Evolutionary conservation across 2,888 invertebrate genomes (phyloP), one percentile per base, ranked within the genome.

Genomic region (Euproctis similis): DNA sequence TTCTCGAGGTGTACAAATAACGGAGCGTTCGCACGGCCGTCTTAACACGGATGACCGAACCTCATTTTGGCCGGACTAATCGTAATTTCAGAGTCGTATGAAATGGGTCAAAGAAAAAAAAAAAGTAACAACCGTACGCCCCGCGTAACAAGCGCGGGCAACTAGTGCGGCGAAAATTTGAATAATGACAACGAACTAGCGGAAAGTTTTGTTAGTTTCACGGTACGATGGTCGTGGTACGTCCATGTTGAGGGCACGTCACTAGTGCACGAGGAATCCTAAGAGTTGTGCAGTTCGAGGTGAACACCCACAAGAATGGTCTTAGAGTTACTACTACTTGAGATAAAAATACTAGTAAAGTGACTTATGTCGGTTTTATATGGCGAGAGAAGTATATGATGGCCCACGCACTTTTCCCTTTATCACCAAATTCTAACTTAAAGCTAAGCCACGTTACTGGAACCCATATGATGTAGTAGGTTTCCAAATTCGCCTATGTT

Each of bases 61-160:
- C 67, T 74, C 64, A 70, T 78, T 80, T 70, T 64, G 69, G 66
- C 70, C 70, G 70, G 67, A 66, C 69, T 73, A 81, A 82, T 82
- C 76, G 75, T 76, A 78, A 82, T 81, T 82, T 82, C 71, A 77
- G 73, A 80, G 61, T 62, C 39, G 43, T 61, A 67, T 57, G 53
- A 82, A 82, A 80, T 82, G 68, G 84, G 75, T 61, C 78, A 77
- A 72, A 71, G n/a, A n/a, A n/a, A n/a, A n/a, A n/a, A n/a, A n/a
- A n/a, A n/a, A n/a, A n/a, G n/a, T n/a, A n/a, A n/a, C n/a, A 78
- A 69, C 56, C 77, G 75, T 58, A 58, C 73, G 67, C 81, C 82
- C n/a, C n/a, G n/a, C n/a, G 84, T 76, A 84, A 84, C 81, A 81
- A 76, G 69, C 74, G n/a, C n/a, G 66, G 78, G 77, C 74, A 80